Evolutionary conservation across 2,113 vertebrate species (phyloP).

Genomic region (Monopterus albus): DNA sequence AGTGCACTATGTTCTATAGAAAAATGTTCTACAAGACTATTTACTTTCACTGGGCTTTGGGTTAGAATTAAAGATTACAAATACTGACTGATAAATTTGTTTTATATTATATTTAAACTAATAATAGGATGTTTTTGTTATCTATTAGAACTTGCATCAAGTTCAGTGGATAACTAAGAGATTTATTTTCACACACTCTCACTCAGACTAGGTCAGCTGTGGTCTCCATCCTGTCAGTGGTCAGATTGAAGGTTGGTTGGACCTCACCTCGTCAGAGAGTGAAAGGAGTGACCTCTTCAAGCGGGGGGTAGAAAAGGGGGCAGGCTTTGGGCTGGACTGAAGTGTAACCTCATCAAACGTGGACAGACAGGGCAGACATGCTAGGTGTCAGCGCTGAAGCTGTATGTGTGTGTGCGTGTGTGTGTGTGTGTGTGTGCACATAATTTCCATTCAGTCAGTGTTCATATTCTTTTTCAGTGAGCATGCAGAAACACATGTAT

Average conservation of each 20-base stretch:
- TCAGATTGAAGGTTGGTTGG: constrained; percentile 59
- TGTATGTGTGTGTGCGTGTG: constrained; percentile 11
- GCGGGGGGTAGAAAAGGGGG: constrained; percentile 39
- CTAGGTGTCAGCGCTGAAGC: constrained; percentile 46
- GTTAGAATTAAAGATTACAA: too few relatives aligned
- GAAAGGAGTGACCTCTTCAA: constrained; percentile 68
- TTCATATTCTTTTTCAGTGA: neutral
- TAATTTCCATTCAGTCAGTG: constrained; percentile 26
- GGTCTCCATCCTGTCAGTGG: constrained; percentile 54
- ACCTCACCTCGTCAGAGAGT: constrained; percentile 42
- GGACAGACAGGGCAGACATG: constrained; percentile 58
- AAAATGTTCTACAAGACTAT: too few relatives aligned
- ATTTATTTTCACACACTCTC: neutral
- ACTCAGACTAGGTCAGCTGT: constrained; percentile 24
- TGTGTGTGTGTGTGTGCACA: constrained; percentile 14
- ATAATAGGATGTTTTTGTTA: too few relatives aligned
- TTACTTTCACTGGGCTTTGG: too few relatives aligned
- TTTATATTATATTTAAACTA: neutral
- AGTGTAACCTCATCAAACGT: constrained; percentile 62
- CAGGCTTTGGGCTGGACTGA: constrained; percentile 48
- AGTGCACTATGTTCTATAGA: too few relatives aligned
- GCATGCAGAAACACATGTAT: neutral
- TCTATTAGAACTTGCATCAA: constrained; percentile 8
- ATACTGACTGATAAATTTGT: neutral
- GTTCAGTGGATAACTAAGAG: neutral